Evolutionary conservation across 23 tunicate genomes (phyloP).

Genomic region (Diplosoma virens): DNA sequence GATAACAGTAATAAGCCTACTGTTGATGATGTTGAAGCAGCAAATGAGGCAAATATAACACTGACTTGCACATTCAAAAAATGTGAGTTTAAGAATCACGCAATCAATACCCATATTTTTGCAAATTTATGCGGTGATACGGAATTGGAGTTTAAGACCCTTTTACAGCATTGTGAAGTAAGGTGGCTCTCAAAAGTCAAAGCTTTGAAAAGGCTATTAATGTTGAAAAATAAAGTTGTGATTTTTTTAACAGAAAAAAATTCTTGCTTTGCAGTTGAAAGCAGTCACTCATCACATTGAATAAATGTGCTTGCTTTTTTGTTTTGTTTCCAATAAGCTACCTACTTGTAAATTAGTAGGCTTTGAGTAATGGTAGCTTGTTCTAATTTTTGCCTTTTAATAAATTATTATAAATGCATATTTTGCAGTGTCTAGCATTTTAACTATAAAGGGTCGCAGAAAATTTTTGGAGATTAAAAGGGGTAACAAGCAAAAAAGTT

Average conservation of each 20-base stretch:
- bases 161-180: neutral
- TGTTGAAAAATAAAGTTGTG: neutral
- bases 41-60: neutral
- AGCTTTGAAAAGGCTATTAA: neutral
- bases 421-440: too few species aligned
- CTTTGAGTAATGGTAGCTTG: too few species aligned
- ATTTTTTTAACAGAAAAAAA: neutral
- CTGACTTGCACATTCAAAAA: neutral
- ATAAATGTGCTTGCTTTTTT: neutral
- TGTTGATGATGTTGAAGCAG: neutral
- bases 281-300: neutral
- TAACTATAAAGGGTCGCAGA: too few species aligned
- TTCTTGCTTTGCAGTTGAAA: neutral
- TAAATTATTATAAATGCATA: too few species aligned
- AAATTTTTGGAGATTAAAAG: too few species aligned
- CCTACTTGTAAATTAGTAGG: too few species aligned
- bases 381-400: too few species aligned
- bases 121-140: neutral
- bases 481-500: too few species aligned
- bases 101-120: too few species aligned
- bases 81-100: neutral
- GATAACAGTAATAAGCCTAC: neutral
- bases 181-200: neutral
- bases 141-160: neutral
- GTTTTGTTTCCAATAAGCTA: too few species aligned